Base-by-base conservation (phyloP, 2,888 invertebrate genomes). In the Philaethria dido region DNA sequence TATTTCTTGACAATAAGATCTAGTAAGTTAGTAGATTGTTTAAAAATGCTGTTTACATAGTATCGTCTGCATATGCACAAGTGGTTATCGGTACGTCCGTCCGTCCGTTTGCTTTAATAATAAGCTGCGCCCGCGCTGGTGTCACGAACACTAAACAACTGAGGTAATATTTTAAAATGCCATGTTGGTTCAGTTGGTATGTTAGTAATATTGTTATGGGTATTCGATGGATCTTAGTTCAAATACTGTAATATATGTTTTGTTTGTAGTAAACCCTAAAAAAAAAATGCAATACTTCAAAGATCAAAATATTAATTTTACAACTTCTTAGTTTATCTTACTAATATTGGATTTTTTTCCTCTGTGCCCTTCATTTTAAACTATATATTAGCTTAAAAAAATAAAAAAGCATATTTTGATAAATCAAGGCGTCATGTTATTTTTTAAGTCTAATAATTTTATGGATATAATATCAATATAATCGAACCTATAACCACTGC, bases 41-140 rank as follows among this genome's bases (percentile, higher is more conserved):
- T 42, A 42, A 42, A 39, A 64, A 59, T 59, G 74, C 77, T 92
- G 86, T 92, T 90, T 89, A 88, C 87, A 81, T 79, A 87, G 88
- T 87, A 84, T 78, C 77, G 80, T 78, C 83, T 89, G 88, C 87
- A 88, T 89, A 88, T 89, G 88, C 87, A 80, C 87, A 86, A 86
- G 87, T 84, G 84, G 88, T 88, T 90, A 90, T 88, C 88, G 84
- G 82, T 77, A 77, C 81, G 87, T 84, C 83, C 82, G 87, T 83
- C 80, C 80, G 82, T 84, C 77, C 83, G 83, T 91, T 91, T 92
- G 88, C 88, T 89, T 88, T 89, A 90, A 89, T 87, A 90, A 90
- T 90, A 89, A 89, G 82, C 72, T 72, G 81, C 82, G 86, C 84
- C 79, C 77, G 86, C 85, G 85, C 80, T 79, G 82, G 75, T 88